phyloP scores from a whole-genome alignment of 2,888 invertebrate species.

The Drosophila mercatorum region DNA sequence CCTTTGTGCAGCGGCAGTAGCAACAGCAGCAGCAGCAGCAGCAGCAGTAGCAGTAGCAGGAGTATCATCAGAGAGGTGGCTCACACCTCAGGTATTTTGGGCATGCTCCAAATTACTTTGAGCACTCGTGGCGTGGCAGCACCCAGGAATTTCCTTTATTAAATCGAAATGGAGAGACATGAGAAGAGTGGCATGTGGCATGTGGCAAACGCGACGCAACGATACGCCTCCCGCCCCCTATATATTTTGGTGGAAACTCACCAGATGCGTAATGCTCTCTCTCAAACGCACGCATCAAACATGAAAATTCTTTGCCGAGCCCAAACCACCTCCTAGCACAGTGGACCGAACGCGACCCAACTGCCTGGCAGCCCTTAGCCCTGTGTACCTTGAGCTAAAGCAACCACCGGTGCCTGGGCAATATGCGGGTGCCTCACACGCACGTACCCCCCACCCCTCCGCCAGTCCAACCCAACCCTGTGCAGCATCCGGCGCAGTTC shows the following conservation, averaged over 20 bases:
- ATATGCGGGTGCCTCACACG: constrained; percentile 59
- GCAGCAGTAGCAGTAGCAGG: not conserved
- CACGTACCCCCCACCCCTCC: constrained; percentile 22
- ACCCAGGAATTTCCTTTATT: constrained; percentile 77
- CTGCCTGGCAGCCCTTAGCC: constrained; percentile 10
- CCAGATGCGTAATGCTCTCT: constrained; percentile 71
- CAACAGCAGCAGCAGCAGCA: not conserved
- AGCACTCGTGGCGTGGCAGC: constrained; percentile 58
- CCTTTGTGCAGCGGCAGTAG: constrained; percentile 48
- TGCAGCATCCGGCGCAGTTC: constrained; percentile 76
- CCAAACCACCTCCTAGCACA: not conserved
- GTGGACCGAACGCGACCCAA: not conserved
- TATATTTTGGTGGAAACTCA: constrained; percentile 55
- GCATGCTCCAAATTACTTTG: constrained; percentile 80
- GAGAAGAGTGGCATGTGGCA: constrained; percentile 41
- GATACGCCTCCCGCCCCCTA: not conserved
- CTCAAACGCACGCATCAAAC: constrained; percentile 65
- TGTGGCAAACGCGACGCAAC: constrained; percentile 53
- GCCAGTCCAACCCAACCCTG: constrained; percentile 22
- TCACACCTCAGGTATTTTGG: constrained; percentile 71
- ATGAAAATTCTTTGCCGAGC: constrained; percentile 57
- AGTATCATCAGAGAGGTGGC: not conserved
- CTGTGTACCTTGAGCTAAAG: constrained; percentile 50
- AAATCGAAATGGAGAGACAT: constrained; percentile 69
- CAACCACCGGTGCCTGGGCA: constrained; percentile 62